Conservation (phyloP, 2,797 vertebrate species). For the Scomberomorus guttatus region DNA sequence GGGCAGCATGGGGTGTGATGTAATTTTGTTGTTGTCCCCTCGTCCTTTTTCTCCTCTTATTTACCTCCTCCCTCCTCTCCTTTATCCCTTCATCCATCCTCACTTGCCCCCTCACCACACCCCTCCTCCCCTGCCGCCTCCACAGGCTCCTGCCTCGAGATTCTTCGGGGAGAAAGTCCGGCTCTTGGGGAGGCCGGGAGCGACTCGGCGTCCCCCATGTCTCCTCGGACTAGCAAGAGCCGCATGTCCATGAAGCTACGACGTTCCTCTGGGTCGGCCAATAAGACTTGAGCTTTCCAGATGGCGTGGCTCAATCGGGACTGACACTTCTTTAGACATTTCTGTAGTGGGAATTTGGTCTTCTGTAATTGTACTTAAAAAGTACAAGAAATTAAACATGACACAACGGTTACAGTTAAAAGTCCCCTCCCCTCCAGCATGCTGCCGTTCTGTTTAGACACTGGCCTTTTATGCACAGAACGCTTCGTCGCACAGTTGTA, state of each 20-base stretch:
- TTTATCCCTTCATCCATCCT: conserved; percentile 24
- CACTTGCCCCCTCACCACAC: not conserved
- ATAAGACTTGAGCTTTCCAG: conserved; percentile 89
- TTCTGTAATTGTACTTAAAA: not conserved
- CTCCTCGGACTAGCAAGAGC: conserved; percentile 98
- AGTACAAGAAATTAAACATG: not conserved
- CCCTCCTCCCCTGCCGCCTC: conserved; percentile 57
- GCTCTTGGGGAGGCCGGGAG: conserved; percentile 87
- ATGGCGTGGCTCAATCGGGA: not conserved
- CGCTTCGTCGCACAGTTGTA: not conserved
- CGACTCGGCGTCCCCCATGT: conserved; percentile 96
- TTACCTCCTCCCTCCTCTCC: conserved; percentile 53
- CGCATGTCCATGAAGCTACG: conserved; percentile 99
- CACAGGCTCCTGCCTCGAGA: conserved; percentile 94
- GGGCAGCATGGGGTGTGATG: conserved; percentile 28
- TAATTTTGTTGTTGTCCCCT: conserved; percentile 56
- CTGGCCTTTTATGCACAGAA: conserved; percentile 14
- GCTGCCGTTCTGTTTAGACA: conserved; percentile 19
- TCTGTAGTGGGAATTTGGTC: not conserved
- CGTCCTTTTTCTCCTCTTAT: conserved; percentile 43
- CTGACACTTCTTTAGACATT: no score
- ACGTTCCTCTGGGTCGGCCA: conserved; percentile 97
- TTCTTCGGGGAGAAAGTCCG: conserved; percentile 92
- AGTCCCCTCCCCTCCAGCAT: conserved; percentile 9
- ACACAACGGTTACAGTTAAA: not conserved